Evolutionary conservation across 2,113 vertebrate species (phyloP).

Genomic region (Ammospiza caudacuta): DNA sequence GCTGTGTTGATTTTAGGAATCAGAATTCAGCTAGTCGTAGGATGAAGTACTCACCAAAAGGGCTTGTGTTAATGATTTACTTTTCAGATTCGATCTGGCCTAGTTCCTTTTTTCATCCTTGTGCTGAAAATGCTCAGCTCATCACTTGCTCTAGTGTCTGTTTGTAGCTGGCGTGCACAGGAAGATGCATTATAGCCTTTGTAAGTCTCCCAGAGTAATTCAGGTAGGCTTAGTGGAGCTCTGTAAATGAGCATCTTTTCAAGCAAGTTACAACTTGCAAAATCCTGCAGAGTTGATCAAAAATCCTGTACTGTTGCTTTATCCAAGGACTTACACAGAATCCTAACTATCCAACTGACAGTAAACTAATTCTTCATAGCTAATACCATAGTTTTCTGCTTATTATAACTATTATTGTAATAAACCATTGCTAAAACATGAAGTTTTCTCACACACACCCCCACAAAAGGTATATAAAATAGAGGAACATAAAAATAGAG

Average conservation of each 20-base stretch:
- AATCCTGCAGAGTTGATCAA: neutral
- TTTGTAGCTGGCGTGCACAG: neutral
- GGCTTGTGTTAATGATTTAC: constrained; percentile 73
- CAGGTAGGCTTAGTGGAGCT: neutral
- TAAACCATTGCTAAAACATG: neutral
- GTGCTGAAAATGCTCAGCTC: neutral
- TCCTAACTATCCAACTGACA: neutral
- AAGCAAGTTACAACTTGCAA: neutral
- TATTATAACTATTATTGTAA: neutral
- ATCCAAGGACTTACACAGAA: neutral
- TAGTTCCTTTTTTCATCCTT: neutral
- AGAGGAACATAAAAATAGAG: neutral
- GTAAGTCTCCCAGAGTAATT: neutral
- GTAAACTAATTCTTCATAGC: neutral
- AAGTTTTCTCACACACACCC: neutral
- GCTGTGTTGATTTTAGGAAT: constrained; percentile 66
- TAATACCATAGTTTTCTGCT: neutral
- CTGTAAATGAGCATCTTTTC: neutral
- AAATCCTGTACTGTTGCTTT: neutral
- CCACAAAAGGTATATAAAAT: neutral
- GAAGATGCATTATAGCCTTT: neutral
- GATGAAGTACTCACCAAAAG: constrained; percentile 44
- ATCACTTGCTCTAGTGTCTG: neutral
- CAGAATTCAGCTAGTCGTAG: constrained; percentile 26
- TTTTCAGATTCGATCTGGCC: neutral